Percentiles rank a stretch among this genome's conserved stretches.
Conservation (phyloP, 64 coral and sea anemone species). For the Stylophora pistillata region DNA sequence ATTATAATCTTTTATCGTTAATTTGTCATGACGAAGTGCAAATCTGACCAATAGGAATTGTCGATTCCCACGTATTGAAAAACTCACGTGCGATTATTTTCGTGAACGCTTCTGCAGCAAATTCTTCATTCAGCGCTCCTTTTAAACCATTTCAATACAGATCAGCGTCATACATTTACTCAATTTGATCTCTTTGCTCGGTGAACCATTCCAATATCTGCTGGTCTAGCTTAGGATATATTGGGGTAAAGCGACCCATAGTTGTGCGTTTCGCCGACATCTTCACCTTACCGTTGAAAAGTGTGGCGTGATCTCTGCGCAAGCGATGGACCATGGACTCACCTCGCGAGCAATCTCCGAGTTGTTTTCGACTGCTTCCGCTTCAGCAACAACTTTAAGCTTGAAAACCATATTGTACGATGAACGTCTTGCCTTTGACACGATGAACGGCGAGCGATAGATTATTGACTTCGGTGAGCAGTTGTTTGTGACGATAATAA, state of each 20-base stretch:
- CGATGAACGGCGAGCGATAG: not conserved
- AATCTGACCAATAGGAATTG: too few species aligned
- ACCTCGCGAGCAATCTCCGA: not conserved
- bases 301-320: not conserved
- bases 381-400: slow-evolving; percentile 28
- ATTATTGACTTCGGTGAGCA: not conserved
- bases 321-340: not conserved
- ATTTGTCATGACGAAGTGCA: too few species aligned
- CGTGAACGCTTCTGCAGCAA: too few species aligned
- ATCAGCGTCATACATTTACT: too few species aligned
- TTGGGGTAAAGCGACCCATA: not conserved
- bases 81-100: too few species aligned
- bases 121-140: too few species aligned
- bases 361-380: slow-evolving; percentile 1
- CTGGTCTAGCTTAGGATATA: not conserved
- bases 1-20: too few species aligned
- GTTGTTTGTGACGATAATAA: not conserved
- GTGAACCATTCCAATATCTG: not conserved
- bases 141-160: too few species aligned
- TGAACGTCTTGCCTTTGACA: not conserved
- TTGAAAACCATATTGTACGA: slow-evolving; percentile 21
- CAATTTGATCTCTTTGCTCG: too few species aligned
- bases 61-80: too few species aligned
- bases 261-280: not conserved
- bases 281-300: not conserved